Evolutionary conservation across 2,888 invertebrate genomes (phyloP), one percentile per base, ranked within the genome.

Genomic region (Furcula furcula): DNA sequence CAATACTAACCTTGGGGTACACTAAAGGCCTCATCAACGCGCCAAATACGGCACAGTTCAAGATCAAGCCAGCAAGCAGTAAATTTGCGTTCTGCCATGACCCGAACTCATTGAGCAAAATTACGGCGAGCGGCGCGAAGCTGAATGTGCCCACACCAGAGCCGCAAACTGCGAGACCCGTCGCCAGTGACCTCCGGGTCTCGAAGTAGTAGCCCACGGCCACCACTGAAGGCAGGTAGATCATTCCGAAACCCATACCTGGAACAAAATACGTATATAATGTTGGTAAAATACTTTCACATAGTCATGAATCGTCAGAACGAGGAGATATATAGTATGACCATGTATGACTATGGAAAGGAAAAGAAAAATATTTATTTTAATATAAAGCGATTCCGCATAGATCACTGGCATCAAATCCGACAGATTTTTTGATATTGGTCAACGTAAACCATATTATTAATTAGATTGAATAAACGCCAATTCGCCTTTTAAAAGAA

Each of bases 161-260:
- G 4, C 98, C 98, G 71, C 98, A 98, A 0, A 98, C 98, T 0
- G 98, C 98, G 38, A 96, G 95, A 33, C 94, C 98, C 31, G 98
- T 98, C 29, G 98, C 98, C 48, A 98, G 88, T 7, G 98, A 97
- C 44, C 98, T 91, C 62, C 96, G 95, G 28, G 97, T 96, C 86
- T 98, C 98, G 86, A 99, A 99, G 89, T 98, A 98, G 84, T 98
- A 98, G 4, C 98, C 97, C 14, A 98, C 98, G 34, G 97, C 97
- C 7, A 98, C 98, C 21, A 99, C 98, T 1, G 98, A 98, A 0
- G 98, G 98, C 28, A 99, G 91, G 82, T 97, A 98, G 64, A 97
- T 96, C 89, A 97, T 92, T 46, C 97, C 97, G 71, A 97, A 96
- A 12, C 97, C 97, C 58, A 97, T 93, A 49, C 97, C 96, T 96